Base-by-base conservation (phyloP, 2,888 invertebrate species). In the Alloscopus bannaensis region DNA sequence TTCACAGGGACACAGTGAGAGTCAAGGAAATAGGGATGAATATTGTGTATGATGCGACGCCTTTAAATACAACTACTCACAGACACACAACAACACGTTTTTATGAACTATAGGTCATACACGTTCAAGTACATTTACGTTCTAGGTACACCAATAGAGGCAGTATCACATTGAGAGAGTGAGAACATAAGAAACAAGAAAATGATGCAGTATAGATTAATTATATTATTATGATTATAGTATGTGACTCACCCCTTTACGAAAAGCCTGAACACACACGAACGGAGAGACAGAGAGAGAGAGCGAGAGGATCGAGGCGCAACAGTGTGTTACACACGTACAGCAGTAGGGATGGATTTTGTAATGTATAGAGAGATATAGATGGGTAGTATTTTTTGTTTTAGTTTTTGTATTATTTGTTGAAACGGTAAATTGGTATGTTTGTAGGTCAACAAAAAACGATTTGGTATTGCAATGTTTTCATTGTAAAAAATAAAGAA, bases 171-270 rank as follows among this genome's bases (percentile, higher is more conserved):
- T 3, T n/a, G 42, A 31, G 36, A 55, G 22, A 22, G 26, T 50
- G 45, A 47, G 40, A 66, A 29, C 6, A 40, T 24, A 40, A n/a
- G 42, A 50, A 18, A 26, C 24, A 16, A 24, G 40, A 31, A 42
- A 62, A 59, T 40, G 31, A 50, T 64, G 64, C 64, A 64, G 45
- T 45, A 64, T 60, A 64, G 11, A 64, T 64, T 26, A 40, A 62
- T 65, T 55, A 59, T 68, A 66, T 57, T 81, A 60, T 70, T 65
- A 69, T 69, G n/a, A n/a, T n/a, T n/a, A 69, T 69, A 26, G 79
- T 71, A 77, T 84, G 79, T 81, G 83, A 86, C 86, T 86, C 86
- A 86, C 86, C 86, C 86, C 86, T 85, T 86, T 86, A 85, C 86
- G 86, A 84, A 86, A 86, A 83, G 84, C 80, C 86, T 86, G 86